Conservation (phyloP, 2,888 invertebrate genomes). For the Cerceris rybyensis region DNA sequence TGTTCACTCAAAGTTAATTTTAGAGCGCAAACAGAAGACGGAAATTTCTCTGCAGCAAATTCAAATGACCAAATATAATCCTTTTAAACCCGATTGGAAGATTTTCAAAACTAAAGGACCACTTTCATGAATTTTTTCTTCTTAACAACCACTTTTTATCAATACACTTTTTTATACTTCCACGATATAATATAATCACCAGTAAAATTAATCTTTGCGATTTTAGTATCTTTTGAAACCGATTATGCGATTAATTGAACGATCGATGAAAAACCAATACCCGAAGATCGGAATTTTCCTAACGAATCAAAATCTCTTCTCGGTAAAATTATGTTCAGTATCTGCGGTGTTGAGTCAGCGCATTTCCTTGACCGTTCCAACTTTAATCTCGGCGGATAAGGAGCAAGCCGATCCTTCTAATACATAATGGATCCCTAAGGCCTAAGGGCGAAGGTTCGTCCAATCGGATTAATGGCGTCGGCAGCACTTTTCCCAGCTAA, state of each 20-base stretch:
- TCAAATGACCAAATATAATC: too few relatives aligned
- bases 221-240: not conserved
- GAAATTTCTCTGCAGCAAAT: too few relatives aligned
- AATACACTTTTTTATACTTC: too few relatives aligned
- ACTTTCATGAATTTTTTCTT: too few relatives aligned
- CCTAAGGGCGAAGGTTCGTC: slow-evolving; percentile 56
- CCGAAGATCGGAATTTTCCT: slow-evolving; percentile 29
- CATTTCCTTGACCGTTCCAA: slow-evolving; percentile 44
- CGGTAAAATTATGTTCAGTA: slow-evolving; percentile 54
- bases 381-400: slow-evolving; percentile 56
- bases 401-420: slow-evolving; percentile 59
- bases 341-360: slow-evolving; percentile 57
- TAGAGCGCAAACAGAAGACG: too few relatives aligned
- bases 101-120: too few relatives aligned
- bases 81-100: too few relatives aligned
- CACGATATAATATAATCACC: too few relatives aligned
- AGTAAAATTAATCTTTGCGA: too few relatives aligned
- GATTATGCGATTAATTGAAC: not conserved
- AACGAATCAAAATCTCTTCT: slow-evolving; percentile 36
- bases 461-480: slow-evolving; percentile 70
- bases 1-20: too few relatives aligned
- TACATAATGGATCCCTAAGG: slow-evolving; percentile 70
- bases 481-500: slow-evolving; percentile 63
- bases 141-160: too few relatives aligned
- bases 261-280: too few relatives aligned